phyloP scores from a whole-genome alignment of 2,113 vertebrate species.

The Reinhardtius hippoglossoides region DNA sequence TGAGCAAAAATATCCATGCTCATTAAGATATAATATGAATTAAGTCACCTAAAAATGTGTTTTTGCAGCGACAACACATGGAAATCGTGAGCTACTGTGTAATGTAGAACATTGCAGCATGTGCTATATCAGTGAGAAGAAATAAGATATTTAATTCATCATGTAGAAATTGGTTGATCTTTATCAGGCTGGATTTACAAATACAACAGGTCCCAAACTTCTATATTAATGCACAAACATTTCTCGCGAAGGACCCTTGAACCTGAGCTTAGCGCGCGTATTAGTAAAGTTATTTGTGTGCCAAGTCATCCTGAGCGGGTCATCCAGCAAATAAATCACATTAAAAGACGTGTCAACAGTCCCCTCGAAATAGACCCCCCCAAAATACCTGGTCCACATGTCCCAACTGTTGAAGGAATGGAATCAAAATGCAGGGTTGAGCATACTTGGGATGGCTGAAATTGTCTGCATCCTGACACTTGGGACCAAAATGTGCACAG shows the following conservation, averaged over 20 bases:
- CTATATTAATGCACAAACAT: neutral
- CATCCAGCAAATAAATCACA: slow-evolving; percentile 76
- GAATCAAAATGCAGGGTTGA: slow-evolving; percentile 52
- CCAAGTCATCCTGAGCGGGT: slow-evolving; percentile 65
- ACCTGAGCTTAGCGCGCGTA: slow-evolving; percentile 19
- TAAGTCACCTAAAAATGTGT: neutral
- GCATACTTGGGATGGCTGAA: slow-evolving; percentile 49
- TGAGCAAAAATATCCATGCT: neutral
- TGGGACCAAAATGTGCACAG: neutral
- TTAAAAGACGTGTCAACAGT: slow-evolving; percentile 76
- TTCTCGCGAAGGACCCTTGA: neutral
- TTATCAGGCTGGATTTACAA: neutral
- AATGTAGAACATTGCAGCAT: too few species aligned
- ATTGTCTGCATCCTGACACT: slow-evolving; percentile 19
- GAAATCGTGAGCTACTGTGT: neutral
- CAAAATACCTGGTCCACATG: slow-evolving; percentile 73
- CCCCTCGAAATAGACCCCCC: slow-evolving; percentile 75
- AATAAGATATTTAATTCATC: neutral
- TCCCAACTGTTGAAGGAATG: slow-evolving; percentile 64
- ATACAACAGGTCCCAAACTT: neutral
- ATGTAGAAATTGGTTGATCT: neutral
- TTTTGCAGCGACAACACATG: neutral
- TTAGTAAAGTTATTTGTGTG: slow-evolving; percentile 76
- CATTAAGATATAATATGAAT: neutral
- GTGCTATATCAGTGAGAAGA: too few species aligned